Evolutionary conservation across 2,797 vertebrate genomes (phyloP).

Genomic region (Cirrhinus molitorella): DNA sequence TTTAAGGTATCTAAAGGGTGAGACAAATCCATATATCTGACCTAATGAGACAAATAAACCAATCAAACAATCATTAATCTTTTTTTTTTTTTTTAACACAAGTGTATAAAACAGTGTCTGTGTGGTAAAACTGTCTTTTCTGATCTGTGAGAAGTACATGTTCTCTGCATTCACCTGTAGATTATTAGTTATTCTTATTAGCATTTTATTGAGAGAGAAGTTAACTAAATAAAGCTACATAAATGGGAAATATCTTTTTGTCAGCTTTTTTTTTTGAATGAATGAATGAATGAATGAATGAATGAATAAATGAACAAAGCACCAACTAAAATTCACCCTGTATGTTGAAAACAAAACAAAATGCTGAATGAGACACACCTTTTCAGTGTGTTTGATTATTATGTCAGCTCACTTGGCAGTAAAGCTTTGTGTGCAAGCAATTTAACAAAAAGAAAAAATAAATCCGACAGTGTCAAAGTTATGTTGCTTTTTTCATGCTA

Average conservation of each 20-base stretch:
- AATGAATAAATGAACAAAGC: background rate
- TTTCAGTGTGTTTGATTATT: background rate
- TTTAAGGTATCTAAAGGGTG: conserved; percentile 72
- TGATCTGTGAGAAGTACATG: background rate
- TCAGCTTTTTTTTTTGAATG: too few species aligned
- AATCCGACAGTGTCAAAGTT: too few species aligned
- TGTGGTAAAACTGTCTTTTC: background rate
- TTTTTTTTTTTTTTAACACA: background rate
- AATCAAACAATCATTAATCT: background rate
- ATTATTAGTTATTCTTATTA: background rate
- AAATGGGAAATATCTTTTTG: background rate
- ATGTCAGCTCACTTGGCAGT: background rate
- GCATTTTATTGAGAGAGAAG: background rate
- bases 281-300: too few species aligned
- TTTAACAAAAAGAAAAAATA: background rate
- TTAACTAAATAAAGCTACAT: background rate
- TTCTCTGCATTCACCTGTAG: background rate
- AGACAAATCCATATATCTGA: conserved; percentile 64
- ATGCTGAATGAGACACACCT: background rate
- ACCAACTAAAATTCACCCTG: background rate
- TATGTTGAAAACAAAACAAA: background rate
- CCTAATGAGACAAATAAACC: background rate
- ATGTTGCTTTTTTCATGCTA: background rate
- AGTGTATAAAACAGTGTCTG: background rate
- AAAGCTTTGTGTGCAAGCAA: too few species aligned